phyloP scores from a whole-genome alignment of 2,797 vertebrate genomes.

The Protosalanx chinensis region DNA sequence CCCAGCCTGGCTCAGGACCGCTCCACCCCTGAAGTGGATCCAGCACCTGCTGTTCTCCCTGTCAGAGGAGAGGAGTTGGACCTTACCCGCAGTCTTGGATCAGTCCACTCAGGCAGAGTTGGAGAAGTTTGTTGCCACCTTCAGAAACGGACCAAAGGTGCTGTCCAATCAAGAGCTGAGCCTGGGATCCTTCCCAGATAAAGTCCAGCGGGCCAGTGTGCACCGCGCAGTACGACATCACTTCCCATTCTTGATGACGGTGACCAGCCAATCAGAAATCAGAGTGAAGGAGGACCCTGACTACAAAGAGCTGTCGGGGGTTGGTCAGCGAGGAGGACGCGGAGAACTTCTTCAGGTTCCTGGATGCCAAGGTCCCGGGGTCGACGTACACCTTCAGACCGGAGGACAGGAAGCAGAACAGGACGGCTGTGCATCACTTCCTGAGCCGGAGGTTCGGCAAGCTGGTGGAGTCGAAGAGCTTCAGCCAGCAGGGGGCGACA shows the following conservation, averaged over 20 bases:
- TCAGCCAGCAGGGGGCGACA: conserved; percentile 65
- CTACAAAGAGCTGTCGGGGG: conserved; percentile 79
- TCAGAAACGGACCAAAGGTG: conserved; percentile 57
- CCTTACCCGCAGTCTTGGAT: conserved; percentile 74
- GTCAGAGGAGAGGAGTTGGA: conserved; percentile 56
- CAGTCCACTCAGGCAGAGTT: conserved; percentile 69
- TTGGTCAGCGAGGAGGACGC: conserved; percentile 86
- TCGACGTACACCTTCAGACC: conserved; percentile 84
- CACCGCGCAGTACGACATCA: conserved; percentile 81
- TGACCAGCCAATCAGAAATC: conserved; percentile 82
- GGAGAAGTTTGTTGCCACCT: conserved; percentile 69
- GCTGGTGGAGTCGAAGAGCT: conserved; percentile 88
- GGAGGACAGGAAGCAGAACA: conserved; percentile 83
- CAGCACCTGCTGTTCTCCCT: conserved; percentile 31
- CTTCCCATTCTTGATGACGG: conserved; percentile 87
- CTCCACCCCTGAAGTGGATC: background rate
- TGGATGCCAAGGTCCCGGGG: conserved; percentile 83
- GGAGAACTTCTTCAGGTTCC: conserved; percentile 86
- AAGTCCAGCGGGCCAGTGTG: conserved; percentile 78
- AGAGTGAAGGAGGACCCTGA: conserved; percentile 79
- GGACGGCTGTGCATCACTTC: conserved; percentile 88
- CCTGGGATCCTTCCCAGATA: conserved; percentile 78
- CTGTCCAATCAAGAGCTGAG: conserved; percentile 65
- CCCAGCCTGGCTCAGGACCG: background rate
- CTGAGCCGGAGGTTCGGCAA: conserved; percentile 87